Evolutionary conservation across 2,797 vertebrate species (phyloP), one percentile per base, ranked within the genome.

Genomic region (Sparidentex hasta): DNA sequence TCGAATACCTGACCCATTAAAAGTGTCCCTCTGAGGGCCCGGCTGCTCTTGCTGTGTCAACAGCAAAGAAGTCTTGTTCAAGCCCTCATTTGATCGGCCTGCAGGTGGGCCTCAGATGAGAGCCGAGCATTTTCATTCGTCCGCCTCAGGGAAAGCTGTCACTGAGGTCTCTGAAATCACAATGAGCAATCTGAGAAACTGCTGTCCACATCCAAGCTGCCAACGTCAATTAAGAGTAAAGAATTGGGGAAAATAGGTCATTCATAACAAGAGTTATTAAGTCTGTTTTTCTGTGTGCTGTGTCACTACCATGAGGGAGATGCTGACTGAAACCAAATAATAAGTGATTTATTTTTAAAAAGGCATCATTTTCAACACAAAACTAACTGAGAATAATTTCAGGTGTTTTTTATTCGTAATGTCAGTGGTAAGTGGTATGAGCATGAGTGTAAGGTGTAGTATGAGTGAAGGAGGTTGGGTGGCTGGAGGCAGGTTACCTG

Each of bases 1-100:
- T 78, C 71, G 72, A 76, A 82, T 88, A 83, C 61, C 67, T 89
- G 88, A 89, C 85, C 84, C 76, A 81, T 88, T 87, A 83, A 86
- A 81, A 58, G 29, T 65, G 29, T 21, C 86, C 46, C 85, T 81
- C 74, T 50, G 59, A 61, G 67, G 59, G 78, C 70, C 25, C 52
- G 41, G 57, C 84, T 80, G 74, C 21, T 80, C 75, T 46, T 41
- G 73, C 75, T 74, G 82, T 47, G 72, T 83, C 76, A 70, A 89
- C 71, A 59, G 76, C 20, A 47, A 43, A 75, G 64, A 71, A 54
- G 57, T 69, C 76, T 57, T 46, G 80, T 80, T 81, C 3, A 23
- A 56, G 74, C 33, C 70, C 38, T 70, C 52, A 71, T 79, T 73
- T 76, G 77, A 81, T 64, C 6, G 47, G 33, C 75, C 78, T 65